Percentiles rank a stretch among this genome's conserved stretches.
These are phyloP conservation scores for Camponotus floridanus DNA, from an alignment of 1,140 invertebrate genomes.

Conservation along the genomic window DNA sequence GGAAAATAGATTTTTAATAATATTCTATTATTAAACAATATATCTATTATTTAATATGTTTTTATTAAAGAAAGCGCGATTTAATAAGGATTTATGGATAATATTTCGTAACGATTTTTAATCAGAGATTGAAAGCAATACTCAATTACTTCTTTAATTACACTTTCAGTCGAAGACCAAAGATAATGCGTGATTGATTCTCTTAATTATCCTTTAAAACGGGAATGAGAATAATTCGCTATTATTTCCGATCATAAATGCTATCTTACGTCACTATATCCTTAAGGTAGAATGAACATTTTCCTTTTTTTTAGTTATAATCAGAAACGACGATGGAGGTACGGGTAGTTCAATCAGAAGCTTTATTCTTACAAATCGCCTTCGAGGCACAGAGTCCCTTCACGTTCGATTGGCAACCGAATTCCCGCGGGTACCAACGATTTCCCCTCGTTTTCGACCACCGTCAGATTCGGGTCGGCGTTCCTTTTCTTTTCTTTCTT, in stretches of 20 bases:
- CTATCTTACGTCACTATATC: neutral
- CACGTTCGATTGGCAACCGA: slow-evolving; percentile 38
- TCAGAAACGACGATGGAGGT: slow-evolving; percentile 4
- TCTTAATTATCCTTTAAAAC: slow-evolving; percentile 3
- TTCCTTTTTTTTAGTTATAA: neutral
- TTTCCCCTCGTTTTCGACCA: slow-evolving; percentile 48
- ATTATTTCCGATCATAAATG: neutral
- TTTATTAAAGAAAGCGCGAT: neutral
- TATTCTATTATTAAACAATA: neutral
- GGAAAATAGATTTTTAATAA: neutral
- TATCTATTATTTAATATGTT: neutral
- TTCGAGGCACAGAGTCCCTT: slow-evolving; percentile 8
- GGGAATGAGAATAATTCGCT: neutral
- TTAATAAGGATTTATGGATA: slow-evolving; percentile 1
- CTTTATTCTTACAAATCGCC: slow-evolving; percentile 60
- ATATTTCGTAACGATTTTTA: neutral
- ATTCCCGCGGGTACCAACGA: slow-evolving; percentile 44
- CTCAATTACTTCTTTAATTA: slow-evolving; percentile 8
- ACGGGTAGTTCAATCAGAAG: slow-evolving; percentile 49
- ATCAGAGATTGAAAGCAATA: slow-evolving; percentile 5
- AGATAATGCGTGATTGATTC: neutral
- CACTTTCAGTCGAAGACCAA: neutral
- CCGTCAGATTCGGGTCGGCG: slow-evolving; percentile 9
- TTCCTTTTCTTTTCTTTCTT: too few relatives aligned
- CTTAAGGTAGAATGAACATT: neutral